Percentiles rank a stretch among this genome's conserved stretches.
Conservation (phyloP, 2,113 vertebrate species). For the Cathartes aura region DNA sequence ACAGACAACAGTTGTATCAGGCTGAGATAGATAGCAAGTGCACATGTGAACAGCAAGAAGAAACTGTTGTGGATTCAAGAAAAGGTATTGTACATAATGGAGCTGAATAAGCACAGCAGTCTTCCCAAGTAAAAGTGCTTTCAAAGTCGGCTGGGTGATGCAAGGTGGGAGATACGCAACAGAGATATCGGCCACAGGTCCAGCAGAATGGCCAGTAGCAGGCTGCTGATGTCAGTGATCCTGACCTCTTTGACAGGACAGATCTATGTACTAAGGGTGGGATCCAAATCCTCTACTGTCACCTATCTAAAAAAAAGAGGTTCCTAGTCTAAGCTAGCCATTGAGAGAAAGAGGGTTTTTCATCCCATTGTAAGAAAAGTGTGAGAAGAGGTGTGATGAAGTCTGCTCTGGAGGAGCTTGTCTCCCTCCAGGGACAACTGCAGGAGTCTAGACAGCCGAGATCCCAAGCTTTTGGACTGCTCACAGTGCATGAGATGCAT, state of each 20-base stretch:
- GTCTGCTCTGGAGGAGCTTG: not conserved
- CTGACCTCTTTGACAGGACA: not conserved
- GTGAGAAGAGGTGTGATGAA: not conserved
- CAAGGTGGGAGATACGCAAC: not conserved
- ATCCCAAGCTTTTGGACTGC: not conserved
- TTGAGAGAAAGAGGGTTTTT: not conserved
- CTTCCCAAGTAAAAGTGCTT: not conserved
- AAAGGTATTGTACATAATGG: not conserved
- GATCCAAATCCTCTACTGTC: not conserved
- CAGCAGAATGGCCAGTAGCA: not conserved
- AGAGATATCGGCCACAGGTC: not conserved
- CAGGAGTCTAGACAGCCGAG: not conserved
- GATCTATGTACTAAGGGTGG: not conserved
- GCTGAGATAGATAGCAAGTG: not conserved
- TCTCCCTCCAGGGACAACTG: not conserved
- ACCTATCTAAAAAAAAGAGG: not conserved
- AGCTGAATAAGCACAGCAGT: not conserved
- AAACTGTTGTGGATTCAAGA: not conserved
- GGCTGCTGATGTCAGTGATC: not conserved
- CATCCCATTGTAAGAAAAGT: not conserved
- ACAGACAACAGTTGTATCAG: not conserved
- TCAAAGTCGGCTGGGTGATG: not conserved
- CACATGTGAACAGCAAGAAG: not conserved
- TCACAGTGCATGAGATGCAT: not conserved
- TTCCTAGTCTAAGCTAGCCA: not conserved